Conservation (phyloP, 2,888 invertebrate genomes). For the Chironomus riparius region DNA sequence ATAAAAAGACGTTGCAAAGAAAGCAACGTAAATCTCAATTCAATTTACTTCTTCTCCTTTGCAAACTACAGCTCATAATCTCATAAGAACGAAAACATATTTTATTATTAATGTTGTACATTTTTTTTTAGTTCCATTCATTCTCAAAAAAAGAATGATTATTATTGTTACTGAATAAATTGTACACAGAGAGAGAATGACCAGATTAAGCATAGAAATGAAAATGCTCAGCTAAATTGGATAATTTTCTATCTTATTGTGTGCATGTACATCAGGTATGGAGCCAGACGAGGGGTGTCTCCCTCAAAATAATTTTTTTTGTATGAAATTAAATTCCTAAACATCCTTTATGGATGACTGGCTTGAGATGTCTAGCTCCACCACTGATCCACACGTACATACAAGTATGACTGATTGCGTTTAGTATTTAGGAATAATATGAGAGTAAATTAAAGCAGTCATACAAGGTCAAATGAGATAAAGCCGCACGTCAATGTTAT, state of each 20-base stretch:
- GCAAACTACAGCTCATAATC: too few relatives aligned
- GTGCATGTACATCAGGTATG: not conserved
- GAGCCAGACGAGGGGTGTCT: too few relatives aligned
- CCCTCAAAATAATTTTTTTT: too few relatives aligned
- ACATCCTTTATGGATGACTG: too few relatives aligned
- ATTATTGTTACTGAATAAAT: too few relatives aligned
- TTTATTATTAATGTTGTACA: too few relatives aligned
- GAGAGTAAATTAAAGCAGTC: not conserved
- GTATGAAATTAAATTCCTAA: too few relatives aligned
- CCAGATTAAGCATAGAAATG: not conserved
- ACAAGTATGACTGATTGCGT: not conserved
- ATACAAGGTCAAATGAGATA: not conserved
- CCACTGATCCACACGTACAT: too few relatives aligned
- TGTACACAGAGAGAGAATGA: not conserved
- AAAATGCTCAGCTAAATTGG: not conserved
- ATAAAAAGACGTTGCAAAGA: not conserved
- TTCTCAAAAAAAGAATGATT: too few relatives aligned
- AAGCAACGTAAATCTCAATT: not conserved
- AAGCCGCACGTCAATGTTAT: not conserved
- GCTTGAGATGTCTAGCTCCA: too few relatives aligned
- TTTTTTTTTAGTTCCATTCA: too few relatives aligned
- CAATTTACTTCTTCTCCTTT: not conserved
- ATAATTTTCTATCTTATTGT: not conserved
- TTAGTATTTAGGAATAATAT: not conserved
- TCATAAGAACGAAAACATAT: too few relatives aligned